A percentile compares a stretch with the other conserved stretches of the same genome.
Conservation (phyloP, 2,888 invertebrate species). For the Dorcus parallelipipedus region DNA sequence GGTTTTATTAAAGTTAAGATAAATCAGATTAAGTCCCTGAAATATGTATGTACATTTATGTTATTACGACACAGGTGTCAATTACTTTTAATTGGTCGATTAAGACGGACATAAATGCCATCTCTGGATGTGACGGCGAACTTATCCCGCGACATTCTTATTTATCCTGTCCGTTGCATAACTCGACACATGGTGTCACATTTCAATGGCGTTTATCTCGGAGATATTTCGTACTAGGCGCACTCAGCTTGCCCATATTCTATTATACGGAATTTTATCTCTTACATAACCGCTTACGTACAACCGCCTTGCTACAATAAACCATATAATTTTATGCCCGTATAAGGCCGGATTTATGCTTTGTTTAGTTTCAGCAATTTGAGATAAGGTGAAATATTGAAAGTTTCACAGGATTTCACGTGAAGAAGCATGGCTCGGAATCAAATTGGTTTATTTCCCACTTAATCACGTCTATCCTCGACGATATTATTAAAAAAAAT, state of each 20-base stretch:
- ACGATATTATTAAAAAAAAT: too few species aligned
- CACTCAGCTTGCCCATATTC: constrained; percentile 26
- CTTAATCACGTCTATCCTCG: too few species aligned
- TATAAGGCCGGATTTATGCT: constrained; percentile 27
- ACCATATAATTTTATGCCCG: constrained; percentile 24
- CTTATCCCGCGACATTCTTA: constrained; percentile 15
- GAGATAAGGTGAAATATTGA: constrained; percentile 10
- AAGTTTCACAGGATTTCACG: neutral
- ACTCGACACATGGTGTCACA: constrained; percentile 18
- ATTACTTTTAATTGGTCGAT: constrained; percentile 3
- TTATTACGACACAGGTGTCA: neutral
- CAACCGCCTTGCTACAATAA: constrained; percentile 19
- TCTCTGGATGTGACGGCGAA: constrained; percentile 17
- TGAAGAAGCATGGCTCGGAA: too few species aligned
- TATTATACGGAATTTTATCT: constrained; percentile 28
- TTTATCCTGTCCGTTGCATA: constrained; percentile 19
- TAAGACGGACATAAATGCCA: constrained; percentile 9
- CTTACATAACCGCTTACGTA: constrained; percentile 24
- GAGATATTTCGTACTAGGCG: constrained; percentile 19
- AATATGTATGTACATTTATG: neutral
- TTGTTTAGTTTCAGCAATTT: constrained; percentile 25
- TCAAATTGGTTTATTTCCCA: too few species aligned
- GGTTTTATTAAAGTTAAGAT: too few species aligned
- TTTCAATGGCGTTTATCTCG: constrained; percentile 15
- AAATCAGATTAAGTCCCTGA: neutral